These are phyloP conservation scores for human (Homo sapiens) DNA, from an alignment of 2,113 vertebrate species.

Conservation along the genomic window GRCh38 chr14:36343001-36343500, in stretches of 20 bases:
- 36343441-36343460: not conserved
- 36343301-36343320: not conserved
- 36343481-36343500: slow-evolving; percentile 21
- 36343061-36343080: not conserved
- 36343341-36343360: not conserved
- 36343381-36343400: not conserved
- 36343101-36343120: not conserved
- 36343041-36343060: not conserved
- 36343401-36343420: not conserved
- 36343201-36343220: not conserved
- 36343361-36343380: not conserved
- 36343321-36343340: not conserved
- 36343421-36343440: not conserved
- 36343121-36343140: not conserved
- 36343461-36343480: not conserved
- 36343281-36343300: slow-evolving; percentile 9
- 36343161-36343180: not conserved
- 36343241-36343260: not conserved
- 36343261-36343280: not conserved
- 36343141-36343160: not conserved
- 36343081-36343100: not conserved
- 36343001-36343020: slow-evolving; percentile 18
- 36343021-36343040: not conserved
- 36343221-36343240: not conserved
- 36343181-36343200: not conserved